These are phyloP conservation scores for Diorhabda elongata DNA, from an alignment of 1,140 invertebrate genomes.

Conservation along the genomic window DNA sequence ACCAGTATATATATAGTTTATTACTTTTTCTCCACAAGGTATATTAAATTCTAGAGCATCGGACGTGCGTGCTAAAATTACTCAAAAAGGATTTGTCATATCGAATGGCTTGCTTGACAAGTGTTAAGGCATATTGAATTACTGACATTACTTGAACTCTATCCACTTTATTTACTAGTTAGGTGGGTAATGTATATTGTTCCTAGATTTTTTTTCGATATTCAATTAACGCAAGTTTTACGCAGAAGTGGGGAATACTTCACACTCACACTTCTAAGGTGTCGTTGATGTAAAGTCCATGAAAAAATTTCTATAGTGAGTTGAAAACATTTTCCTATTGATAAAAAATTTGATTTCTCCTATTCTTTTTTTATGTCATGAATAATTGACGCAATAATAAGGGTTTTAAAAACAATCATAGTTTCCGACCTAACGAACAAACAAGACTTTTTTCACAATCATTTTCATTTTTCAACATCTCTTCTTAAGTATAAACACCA, in stretches of 20 bases:
- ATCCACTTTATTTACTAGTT: constrained; percentile 8
- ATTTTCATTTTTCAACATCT: too few species aligned
- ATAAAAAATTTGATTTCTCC: too few species aligned
- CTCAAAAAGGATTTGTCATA: constrained; percentile 20
- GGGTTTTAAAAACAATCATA: too few species aligned
- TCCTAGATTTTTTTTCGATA: constrained; percentile 12
- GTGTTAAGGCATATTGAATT: constrained; percentile 9
- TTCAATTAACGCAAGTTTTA: constrained; percentile 12
- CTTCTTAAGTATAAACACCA: too few species aligned
- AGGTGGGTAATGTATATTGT: constrained; percentile 12
- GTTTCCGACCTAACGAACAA: too few species aligned
- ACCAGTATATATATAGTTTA: background rate
- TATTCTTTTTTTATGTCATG: too few species aligned
- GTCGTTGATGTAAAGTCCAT: background rate
- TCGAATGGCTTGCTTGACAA: constrained; percentile 19
- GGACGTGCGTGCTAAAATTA: constrained; percentile 12
- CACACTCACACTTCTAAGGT: background rate
- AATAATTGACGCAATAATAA: too few species aligned
- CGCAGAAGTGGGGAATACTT: background rate
- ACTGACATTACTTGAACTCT: constrained; percentile 17
- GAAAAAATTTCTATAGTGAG: too few species aligned
- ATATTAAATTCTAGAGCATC: too few species aligned
- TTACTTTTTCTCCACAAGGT: background rate
- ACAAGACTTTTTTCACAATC: too few species aligned
- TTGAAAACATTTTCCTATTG: too few species aligned